These are phyloP conservation scores for Pterobdella sp. DNA, from an alignment of 2,888 invertebrate species.

Conservation along the genomic window DNA sequence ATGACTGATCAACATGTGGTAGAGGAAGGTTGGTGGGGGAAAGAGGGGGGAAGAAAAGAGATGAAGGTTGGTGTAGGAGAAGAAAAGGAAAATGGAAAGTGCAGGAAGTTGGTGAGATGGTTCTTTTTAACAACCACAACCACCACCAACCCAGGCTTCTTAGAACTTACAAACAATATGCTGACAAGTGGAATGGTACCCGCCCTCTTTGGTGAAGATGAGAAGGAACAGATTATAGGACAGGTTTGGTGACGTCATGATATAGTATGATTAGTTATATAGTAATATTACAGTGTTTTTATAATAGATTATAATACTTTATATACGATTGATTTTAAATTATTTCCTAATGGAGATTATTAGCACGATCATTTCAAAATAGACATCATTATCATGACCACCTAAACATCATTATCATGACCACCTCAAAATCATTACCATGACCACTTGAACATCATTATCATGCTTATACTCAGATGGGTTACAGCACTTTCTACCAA, in stretches of 20 bases:
- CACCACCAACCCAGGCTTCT: constrained; percentile 56
- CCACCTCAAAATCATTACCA: no score
- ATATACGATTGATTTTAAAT: no score
- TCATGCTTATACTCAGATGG: constrained; percentile 36
- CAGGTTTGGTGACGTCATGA: no score
- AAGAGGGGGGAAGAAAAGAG: neutral
- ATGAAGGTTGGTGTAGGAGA: constrained; percentile 12
- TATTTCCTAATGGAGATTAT: no score
- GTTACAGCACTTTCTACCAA: constrained; percentile 37
- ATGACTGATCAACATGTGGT: constrained; percentile 71
- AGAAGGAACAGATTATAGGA: constrained; percentile 72
- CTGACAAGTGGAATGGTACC: constrained; percentile 80
- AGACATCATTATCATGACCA: no score
- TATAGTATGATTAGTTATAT: no score
- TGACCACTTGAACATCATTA: no score
- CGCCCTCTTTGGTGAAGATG: constrained; percentile 76
- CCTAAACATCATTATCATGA: no score
- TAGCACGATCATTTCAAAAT: no score
- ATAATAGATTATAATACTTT: no score
- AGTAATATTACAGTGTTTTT: no score
- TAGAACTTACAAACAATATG: constrained; percentile 84
- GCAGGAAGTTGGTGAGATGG: neutral
- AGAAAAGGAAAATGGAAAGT: neutral
- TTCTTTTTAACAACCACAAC: neutral
- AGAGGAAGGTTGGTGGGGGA: constrained; percentile 50